Base-by-base conservation (phyloP, 2,888 invertebrate genomes). In the Melieria crassipennis region DNA sequence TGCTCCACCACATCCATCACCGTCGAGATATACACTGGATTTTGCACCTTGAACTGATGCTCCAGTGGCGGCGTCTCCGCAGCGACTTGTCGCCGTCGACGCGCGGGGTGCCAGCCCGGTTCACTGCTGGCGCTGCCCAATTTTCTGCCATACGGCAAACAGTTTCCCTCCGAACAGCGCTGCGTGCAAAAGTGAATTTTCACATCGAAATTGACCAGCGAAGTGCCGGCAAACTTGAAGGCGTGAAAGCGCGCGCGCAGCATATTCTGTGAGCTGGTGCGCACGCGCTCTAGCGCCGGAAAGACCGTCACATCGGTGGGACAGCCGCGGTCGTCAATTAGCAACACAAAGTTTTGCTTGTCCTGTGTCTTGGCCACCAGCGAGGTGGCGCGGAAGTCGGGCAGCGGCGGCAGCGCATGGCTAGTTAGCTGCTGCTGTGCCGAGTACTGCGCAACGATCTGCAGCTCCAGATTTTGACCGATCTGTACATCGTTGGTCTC, bases 181-280 rank as follows among this genome's bases (percentile, higher is more conserved):
- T 72, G 52, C n/a, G 91, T 88, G 81, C 96, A 96, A 84, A 94
- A 95, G 75, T 93, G 92, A 10, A 96, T 92, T 86, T 93, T 92
- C 3, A 95, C 91, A 78, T 93, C 92, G 82, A 96, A 96, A 75
- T 92, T 89, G 0, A 96, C 93, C 6, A 94, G 89, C 47, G 93
- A 91, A n/a, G 95, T 94, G 10, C 92, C 91, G 0, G 94, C 92
- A 86, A 96, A 96, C 75, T 95, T 93, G 85, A 96, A 96, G 0
- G 95, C 96, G 81, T 93, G 92, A 84, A 95, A 95, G 30, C 89
- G 89, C 4, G 91, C 89, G 0, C 89, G 86, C 16, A 94, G 84
- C 58, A 89, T 80, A 75, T 81, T 86, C 3, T 82, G 82, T 4
- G 81, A 80, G 3, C 80, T 79, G 0, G 82, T 84, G 16, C 79